Evolutionary conservation across 2,113 vertebrate genomes (phyloP).

Genomic region (Phrynosoma platyrhinos): DNA sequence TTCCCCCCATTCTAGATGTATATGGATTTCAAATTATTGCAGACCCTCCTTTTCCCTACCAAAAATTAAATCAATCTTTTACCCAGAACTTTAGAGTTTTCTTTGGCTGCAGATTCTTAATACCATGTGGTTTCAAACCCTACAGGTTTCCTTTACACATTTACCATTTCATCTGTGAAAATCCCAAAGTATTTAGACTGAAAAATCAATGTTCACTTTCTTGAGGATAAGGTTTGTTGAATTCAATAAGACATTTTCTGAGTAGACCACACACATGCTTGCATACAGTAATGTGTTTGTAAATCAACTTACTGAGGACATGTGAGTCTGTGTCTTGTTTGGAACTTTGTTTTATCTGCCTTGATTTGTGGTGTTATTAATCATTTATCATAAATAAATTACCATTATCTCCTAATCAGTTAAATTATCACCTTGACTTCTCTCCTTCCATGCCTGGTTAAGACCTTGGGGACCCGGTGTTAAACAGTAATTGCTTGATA

Average conservation of each 20-base stretch:
- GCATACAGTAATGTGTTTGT: slow-evolving; percentile 38
- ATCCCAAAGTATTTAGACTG: too few species aligned
- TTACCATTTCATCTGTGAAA: too few species aligned
- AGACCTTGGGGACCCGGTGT: slow-evolving; percentile 52
- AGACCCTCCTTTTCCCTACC: too few species aligned
- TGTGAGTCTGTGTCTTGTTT: slow-evolving; percentile 48
- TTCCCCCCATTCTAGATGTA: too few species aligned
- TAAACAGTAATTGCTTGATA: not conserved
- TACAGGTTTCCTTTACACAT: too few species aligned
- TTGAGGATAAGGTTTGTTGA: too few species aligned
- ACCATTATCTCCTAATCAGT: slow-evolving; percentile 31
- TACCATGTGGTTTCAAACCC: too few species aligned
- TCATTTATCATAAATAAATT: slow-evolving; percentile 49
- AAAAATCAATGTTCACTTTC: too few species aligned
- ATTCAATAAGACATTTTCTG: slow-evolving; percentile 22
- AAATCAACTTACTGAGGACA: slow-evolving; percentile 19
- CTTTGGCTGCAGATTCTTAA: not conserved
- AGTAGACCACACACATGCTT: not conserved
- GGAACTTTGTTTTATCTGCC: slow-evolving; percentile 42
- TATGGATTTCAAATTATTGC: too few species aligned
- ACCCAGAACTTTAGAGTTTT: not conserved
- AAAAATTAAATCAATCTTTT: too few species aligned
- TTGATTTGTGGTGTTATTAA: slow-evolving; percentile 47
- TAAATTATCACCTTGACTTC: slow-evolving; percentile 48
- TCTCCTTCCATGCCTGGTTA: slow-evolving; percentile 25